Evolutionary conservation across 2,113 vertebrate genomes (phyloP).

Genomic region (Electrona antarctica): DNA sequence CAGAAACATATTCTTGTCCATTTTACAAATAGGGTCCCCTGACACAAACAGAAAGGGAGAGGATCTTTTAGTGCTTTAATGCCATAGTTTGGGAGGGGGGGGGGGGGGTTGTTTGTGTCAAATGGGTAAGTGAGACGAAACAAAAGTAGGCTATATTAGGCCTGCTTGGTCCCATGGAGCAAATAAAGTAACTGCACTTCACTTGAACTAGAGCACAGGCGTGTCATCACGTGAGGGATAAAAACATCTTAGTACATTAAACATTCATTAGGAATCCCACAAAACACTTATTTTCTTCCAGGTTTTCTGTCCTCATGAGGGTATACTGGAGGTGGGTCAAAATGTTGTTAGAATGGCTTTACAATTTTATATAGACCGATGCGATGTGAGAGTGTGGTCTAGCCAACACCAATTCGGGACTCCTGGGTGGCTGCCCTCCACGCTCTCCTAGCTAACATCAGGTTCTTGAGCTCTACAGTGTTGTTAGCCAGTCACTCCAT

Average conservation of each 20-base stretch:
- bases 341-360: constrained; percentile 6
- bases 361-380: too few species aligned
- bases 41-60: constrained; percentile 16
- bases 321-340: constrained; percentile 33
- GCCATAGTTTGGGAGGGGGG: not conserved
- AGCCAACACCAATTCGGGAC: too few species aligned
- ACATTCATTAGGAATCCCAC: constrained; percentile 60
- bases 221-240: constrained; percentile 27
- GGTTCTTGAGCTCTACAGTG: too few species aligned
- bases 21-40: constrained; percentile 37
- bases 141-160: constrained; percentile 24
- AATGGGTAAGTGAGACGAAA: constrained; percentile 38
- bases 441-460: too few species aligned
- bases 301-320: constrained; percentile 41
- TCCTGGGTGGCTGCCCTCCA: too few species aligned
- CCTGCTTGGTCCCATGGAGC: constrained; percentile 41
- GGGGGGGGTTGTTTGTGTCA: constrained; percentile 28
- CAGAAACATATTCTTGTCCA: constrained; percentile 28
- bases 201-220: constrained; percentile 61
- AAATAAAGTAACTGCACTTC: constrained; percentile 64
- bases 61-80: constrained; percentile 21
- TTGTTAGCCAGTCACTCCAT: too few species aligned
- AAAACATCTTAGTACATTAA: constrained; percentile 57
- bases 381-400: too few species aligned
- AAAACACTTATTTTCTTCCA: constrained; percentile 46